phyloP scores from a whole-genome alignment of 2,797 vertebrate species.

The Melanotaenia boesemani region DNA sequence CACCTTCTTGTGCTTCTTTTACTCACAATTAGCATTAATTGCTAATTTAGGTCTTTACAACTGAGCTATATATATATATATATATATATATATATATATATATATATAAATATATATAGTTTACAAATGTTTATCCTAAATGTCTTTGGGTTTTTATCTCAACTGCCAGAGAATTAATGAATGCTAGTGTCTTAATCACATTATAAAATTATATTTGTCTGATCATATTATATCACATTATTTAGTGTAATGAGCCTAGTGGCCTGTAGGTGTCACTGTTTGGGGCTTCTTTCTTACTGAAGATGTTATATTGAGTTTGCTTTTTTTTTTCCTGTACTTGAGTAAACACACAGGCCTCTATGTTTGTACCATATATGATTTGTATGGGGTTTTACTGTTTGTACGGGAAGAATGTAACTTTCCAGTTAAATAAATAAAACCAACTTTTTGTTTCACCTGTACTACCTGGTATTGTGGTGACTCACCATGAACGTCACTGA shows the following conservation, averaged over 20 bases:
- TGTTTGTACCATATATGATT: constrained; percentile 4
- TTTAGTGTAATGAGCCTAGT: not conserved
- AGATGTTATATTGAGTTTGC: not conserved
- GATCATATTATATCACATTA: not conserved
- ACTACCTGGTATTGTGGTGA: constrained; percentile 43
- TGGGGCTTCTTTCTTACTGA: not conserved
- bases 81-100: too few species aligned
- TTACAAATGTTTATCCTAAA: too few species aligned
- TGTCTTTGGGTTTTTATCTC: too few species aligned
- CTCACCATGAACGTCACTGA: constrained; percentile 41
- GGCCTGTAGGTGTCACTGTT: not conserved
- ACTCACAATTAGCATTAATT: too few species aligned
- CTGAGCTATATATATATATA: too few species aligned
- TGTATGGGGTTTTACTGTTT: not conserved
- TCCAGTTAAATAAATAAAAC: constrained; percentile 1
- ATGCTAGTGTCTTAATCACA: too few species aligned
- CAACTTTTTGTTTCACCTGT: constrained; percentile 15
- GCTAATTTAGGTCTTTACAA: too few species aligned
- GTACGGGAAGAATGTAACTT: not conserved
- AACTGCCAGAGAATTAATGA: too few species aligned
- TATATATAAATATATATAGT: too few species aligned
- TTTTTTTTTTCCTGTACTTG: not conserved
- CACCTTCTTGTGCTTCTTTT: not conserved
- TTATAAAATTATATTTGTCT: too few species aligned
- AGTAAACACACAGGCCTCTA: not conserved